phyloP scores from a whole-genome alignment of 2,113 vertebrate genomes.

The Tetrax tetrax region DNA sequence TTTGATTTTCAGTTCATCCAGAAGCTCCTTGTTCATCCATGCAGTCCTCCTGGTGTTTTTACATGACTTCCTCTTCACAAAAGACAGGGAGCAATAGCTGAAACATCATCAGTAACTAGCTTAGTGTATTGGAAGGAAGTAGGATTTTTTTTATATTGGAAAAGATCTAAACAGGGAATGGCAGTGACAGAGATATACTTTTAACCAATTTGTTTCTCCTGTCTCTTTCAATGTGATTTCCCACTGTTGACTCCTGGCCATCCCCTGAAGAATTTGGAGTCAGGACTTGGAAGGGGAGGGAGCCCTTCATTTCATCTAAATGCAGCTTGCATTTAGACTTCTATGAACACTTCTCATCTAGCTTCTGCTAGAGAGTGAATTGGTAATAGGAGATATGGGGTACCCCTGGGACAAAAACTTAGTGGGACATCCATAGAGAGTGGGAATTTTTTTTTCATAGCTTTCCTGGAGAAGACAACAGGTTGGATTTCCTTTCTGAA shows the following conservation, averaged over 20 bases:
- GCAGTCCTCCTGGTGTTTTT: too few species aligned
- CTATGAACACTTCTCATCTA: accelerated
- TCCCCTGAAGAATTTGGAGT: neutral
- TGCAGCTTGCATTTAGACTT: neutral
- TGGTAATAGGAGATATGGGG: accelerated
- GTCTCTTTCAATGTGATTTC: neutral
- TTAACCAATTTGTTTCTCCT: neutral
- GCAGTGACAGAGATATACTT: neutral
- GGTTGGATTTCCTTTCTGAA: neutral
- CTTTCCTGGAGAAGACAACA: neutral
- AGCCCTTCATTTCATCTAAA: neutral
- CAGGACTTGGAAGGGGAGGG: neutral
- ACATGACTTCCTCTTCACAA: too few species aligned
- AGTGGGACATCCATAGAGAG: neutral
- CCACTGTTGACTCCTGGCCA: neutral
- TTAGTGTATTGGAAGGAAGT: neutral
- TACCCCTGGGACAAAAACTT: neutral
- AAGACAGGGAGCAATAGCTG: too few species aligned
- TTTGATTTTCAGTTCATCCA: too few species aligned
- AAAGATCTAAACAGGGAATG: neutral
- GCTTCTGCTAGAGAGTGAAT: neutral
- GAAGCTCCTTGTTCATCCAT: too few species aligned
- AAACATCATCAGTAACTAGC: neutral
- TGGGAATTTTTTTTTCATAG: neutral
- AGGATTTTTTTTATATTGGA: neutral